A percentile compares a stretch with the other conserved stretches of the same genome.
Conservation (phyloP, 2,113 vertebrate species). For the Asarcornis scutulata region DNA sequence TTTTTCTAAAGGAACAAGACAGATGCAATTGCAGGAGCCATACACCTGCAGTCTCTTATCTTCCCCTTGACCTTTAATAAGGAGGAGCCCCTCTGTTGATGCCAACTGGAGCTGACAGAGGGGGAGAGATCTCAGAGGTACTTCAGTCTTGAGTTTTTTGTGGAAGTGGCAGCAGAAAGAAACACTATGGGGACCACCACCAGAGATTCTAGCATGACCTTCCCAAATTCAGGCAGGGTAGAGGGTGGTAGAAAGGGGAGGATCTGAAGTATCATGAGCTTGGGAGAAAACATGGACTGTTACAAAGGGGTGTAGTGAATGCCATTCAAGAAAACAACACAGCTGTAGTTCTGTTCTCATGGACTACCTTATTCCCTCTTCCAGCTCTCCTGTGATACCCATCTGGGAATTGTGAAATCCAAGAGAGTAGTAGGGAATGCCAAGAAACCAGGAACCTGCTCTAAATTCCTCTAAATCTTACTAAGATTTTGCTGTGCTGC, state of each 20-base stretch:
- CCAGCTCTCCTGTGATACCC: background rate
- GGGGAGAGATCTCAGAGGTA: background rate
- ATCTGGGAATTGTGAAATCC: background rate
- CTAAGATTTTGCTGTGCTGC: background rate
- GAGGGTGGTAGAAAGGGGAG: background rate
- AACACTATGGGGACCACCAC: background rate
- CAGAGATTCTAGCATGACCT: background rate
- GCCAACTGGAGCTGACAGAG: background rate
- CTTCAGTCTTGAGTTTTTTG: background rate
- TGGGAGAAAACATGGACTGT: background rate
- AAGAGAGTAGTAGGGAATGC: too few species aligned
- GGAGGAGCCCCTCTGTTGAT: background rate
- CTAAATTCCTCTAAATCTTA: background rate
- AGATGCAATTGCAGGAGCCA: background rate
- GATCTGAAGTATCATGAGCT: fast-evolving
- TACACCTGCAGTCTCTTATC: background rate
- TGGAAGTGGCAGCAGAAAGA: background rate
- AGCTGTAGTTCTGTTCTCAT: background rate
- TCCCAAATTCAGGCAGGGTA: background rate
- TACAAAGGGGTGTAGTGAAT: background rate
- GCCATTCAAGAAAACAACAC: background rate
- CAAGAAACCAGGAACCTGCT: background rate
- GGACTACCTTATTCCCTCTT: background rate
- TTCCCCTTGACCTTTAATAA: slow-evolving; percentile 29
- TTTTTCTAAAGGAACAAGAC: background rate